phyloP scores from a whole-genome alignment of 2,888 invertebrate genomes.

The Trissoscelio sp. region DNA sequence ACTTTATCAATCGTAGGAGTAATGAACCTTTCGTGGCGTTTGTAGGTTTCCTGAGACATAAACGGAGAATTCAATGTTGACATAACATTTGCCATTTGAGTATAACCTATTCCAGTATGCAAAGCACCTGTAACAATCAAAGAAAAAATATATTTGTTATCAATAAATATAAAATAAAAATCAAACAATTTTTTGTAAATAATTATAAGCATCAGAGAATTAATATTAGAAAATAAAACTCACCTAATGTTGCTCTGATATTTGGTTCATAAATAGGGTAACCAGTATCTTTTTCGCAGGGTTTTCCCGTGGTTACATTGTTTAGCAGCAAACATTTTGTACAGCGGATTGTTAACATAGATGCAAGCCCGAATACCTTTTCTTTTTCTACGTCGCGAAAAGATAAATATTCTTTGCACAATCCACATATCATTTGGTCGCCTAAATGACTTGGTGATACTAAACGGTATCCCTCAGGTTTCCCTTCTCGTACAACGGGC shows the following conservation, averaged over 20 bases:
- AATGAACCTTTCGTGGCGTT: slow-evolving; percentile 40
- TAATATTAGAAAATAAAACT: background rate
- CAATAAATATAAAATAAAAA: no score
- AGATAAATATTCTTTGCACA: slow-evolving; percentile 19
- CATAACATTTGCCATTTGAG: slow-evolving; percentile 24
- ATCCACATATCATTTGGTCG: slow-evolving; percentile 17
- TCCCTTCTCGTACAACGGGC: background rate
- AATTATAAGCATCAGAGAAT: no score
- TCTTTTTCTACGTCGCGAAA: slow-evolving; percentile 8
- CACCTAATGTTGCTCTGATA: slow-evolving; percentile 11
- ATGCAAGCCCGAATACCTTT: slow-evolving; percentile 1
- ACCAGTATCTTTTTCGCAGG: background rate
- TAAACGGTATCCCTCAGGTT: background rate
- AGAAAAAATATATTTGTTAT: background rate
- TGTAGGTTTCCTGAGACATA: slow-evolving; percentile 22
- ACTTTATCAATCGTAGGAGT: slow-evolving; percentile 13
- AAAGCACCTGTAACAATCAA: slow-evolving; percentile 4
- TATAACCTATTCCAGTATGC: slow-evolving; percentile 23
- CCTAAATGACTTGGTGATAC: slow-evolving; percentile 10
- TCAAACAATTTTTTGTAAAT: no score
- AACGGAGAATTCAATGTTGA: slow-evolving; percentile 22
- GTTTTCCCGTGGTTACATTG: slow-evolving; percentile 1
- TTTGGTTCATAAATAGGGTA: background rate
- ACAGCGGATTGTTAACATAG: slow-evolving; percentile 13
- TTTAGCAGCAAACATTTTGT: slow-evolving; percentile 8